These are phyloP conservation scores for Myotis vivesi DNA, from an alignment of 2,797 vertebrate genomes.

Conservation along the genomic window DNA sequence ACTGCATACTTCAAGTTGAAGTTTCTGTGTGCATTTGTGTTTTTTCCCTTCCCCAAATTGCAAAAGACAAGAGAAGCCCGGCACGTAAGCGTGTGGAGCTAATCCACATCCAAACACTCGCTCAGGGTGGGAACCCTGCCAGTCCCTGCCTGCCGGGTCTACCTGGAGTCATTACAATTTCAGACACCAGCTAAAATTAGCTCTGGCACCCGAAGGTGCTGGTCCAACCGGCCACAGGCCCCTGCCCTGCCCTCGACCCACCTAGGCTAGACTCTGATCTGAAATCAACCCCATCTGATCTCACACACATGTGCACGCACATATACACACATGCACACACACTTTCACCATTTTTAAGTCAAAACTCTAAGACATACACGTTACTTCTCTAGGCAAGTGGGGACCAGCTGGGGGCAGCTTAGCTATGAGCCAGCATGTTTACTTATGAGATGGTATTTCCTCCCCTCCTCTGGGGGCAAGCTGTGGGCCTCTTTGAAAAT, in stretches of 20 bases:
- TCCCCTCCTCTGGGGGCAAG: background rate
- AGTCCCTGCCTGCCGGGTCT: conserved; percentile 63
- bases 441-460: background rate
- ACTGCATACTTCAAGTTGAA: conserved; percentile 71
- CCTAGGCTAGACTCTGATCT: conserved; percentile 22
- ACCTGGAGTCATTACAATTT: conserved; percentile 55
- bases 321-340: background rate
- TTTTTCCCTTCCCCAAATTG: conserved; percentile 63
- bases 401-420: background rate
- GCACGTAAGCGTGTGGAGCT: conserved; percentile 67
- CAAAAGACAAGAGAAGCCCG: conserved; percentile 70
- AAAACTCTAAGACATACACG: background rate
- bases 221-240: background rate
- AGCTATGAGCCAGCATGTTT: background rate
- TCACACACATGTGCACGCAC: background rate
- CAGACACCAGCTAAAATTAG: conserved; percentile 63
- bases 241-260: background rate
- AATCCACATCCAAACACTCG: conserved; percentile 71
- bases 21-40: conserved; percentile 60
- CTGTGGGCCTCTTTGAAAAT: background rate
- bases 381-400: background rate
- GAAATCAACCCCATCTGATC: background rate
- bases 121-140: conserved; percentile 68
- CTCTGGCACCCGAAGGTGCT: conserved; percentile 54
- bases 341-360: background rate